Conservation (phyloP, 2,113 vertebrate genomes). For the Narcine bancroftii region DNA sequence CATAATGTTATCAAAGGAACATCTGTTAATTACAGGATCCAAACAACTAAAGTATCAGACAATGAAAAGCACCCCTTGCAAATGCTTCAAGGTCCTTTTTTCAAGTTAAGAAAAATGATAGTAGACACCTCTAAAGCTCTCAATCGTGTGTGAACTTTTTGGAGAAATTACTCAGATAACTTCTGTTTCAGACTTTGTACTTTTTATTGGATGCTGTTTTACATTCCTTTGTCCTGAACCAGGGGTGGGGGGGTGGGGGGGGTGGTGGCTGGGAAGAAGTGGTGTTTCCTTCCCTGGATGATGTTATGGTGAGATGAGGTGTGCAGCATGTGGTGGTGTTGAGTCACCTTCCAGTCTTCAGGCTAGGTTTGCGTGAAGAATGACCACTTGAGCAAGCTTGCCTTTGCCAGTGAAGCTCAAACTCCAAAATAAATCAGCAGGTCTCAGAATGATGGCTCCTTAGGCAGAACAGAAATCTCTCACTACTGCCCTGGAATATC, state of each 20-base stretch:
- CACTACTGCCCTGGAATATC: background rate
- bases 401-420: background rate
- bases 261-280: background rate
- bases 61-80: background rate
- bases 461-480: background rate
- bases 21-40: constrained; percentile 22
- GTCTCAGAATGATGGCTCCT: background rate
- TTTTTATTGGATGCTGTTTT: background rate
- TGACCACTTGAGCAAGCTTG: background rate
- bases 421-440: background rate
- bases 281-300: too few species aligned
- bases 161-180: background rate
- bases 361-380: background rate
- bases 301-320: background rate
- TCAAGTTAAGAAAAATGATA: background rate
- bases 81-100: background rate
- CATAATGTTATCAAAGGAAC: background rate
- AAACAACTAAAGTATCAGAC: background rate
- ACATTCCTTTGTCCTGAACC: background rate
- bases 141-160: background rate
- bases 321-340: background rate
- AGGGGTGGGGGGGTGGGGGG: too few species aligned
- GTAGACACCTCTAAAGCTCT: background rate
- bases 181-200: background rate
- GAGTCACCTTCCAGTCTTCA: background rate